Evolutionary conservation across 1,140 invertebrate species (phyloP).

Genomic region (Eupristina koningsbergeri): DNA sequence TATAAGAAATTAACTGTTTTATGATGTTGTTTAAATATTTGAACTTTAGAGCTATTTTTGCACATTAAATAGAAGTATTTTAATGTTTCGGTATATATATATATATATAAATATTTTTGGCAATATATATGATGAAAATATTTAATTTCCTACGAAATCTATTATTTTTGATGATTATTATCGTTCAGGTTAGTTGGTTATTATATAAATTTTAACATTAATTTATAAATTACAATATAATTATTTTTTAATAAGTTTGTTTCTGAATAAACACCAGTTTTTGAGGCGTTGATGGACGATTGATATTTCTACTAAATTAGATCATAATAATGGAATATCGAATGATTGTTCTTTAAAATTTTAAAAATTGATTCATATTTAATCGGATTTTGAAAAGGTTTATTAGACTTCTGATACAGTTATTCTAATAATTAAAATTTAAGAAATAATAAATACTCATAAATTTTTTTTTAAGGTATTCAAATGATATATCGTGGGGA

Average conservation of each 20-base stretch:
- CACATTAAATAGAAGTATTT: too few relatives aligned
- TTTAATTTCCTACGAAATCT: not conserved
- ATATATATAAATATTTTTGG: too few relatives aligned
- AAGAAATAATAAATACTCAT: not conserved
- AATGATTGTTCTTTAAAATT: too few relatives aligned
- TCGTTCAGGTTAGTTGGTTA: not conserved
- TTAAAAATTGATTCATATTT: too few relatives aligned
- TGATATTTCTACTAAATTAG: not conserved
- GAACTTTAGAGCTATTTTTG: too few relatives aligned
- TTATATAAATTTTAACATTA: not conserved
- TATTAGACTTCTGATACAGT: too few relatives aligned
- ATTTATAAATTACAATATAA: not conserved
- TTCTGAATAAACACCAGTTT: too few relatives aligned
- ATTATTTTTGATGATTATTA: not conserved
- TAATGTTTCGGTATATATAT: not conserved
- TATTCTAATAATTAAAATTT: too few relatives aligned
- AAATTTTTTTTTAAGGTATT: constrained; percentile 28
- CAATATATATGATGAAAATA: not conserved
- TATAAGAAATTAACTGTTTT: not conserved
- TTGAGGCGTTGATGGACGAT: too few relatives aligned
- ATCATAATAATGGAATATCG: too few relatives aligned
- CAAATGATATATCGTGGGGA: not conserved
- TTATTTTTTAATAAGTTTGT: too few relatives aligned
- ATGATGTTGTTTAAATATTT: not conserved
- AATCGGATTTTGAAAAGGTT: too few relatives aligned